Conservation (phyloP, 2,888 invertebrate genomes). For the Stegophylla sp. region DNA sequence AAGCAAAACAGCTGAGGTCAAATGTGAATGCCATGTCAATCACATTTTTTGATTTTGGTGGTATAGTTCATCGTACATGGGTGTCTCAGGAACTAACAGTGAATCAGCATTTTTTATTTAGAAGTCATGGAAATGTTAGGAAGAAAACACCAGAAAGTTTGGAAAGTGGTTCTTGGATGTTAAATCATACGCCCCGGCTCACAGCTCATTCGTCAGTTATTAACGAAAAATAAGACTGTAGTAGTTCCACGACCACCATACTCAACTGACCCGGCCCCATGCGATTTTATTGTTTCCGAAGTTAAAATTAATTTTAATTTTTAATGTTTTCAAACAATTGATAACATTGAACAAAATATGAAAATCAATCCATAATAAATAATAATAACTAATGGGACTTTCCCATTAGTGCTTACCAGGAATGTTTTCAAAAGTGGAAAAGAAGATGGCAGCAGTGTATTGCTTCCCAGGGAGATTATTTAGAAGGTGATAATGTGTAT, state of each 20-base stretch:
- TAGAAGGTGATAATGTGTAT: no score
- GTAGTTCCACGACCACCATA: not conserved
- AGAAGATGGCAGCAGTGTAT: constrained; percentile 2
- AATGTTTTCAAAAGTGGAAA: not conserved
- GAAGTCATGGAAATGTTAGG: constrained; percentile 3
- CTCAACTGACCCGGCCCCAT: not conserved
- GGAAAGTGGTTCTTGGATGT: constrained; percentile 8
- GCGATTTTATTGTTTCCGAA: not conserved
- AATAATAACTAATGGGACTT: no score
- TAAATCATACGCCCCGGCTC: constrained; percentile 3
- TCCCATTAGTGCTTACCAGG: not conserved
- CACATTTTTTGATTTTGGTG: no score
- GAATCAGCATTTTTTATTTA: constrained; percentile 10
- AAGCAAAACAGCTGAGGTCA: no score
- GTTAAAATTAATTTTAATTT: not conserved
- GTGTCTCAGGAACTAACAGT: no score
- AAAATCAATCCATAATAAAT: not conserved
- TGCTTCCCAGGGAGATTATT: no score
- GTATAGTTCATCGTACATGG: no score
- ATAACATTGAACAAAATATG: not conserved
- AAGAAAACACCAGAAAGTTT: not conserved
- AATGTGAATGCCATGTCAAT: no score
- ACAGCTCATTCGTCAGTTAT: no score
- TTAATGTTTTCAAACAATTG: not conserved
- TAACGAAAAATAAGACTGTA: not conserved